Evolutionary conservation across 1,140 invertebrate genomes (phyloP).

Genomic region (Platorchestia sp.): DNA sequence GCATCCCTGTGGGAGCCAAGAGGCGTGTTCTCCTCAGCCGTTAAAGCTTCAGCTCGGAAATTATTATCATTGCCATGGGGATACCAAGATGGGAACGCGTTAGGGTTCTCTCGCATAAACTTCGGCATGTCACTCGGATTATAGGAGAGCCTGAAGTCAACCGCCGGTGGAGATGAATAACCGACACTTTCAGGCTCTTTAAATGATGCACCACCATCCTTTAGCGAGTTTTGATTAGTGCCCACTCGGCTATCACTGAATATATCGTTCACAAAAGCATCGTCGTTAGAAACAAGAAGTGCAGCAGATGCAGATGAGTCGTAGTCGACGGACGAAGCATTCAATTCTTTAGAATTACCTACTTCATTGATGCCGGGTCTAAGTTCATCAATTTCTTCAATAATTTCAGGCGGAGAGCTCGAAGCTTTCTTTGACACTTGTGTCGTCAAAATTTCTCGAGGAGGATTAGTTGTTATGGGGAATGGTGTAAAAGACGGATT

Average conservation of each 20-base stretch:
- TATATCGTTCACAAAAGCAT: neutral
- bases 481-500: constrained; percentile 65
- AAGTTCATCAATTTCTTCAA: neutral
- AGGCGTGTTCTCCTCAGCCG: neutral
- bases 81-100: constrained; percentile 53
- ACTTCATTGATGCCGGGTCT: neutral
- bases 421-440: neutral
- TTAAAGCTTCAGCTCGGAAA: constrained; percentile 13
- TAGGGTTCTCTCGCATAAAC: constrained; percentile 53
- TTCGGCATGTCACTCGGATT: constrained; percentile 58
- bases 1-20: constrained; percentile 23
- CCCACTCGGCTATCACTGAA: neutral
- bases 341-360: neutral
- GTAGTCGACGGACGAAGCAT: neutral
- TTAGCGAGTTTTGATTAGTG: neutral
- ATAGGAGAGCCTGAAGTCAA: constrained; percentile 63
- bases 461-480: constrained; percentile 66
- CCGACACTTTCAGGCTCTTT: constrained; percentile 60
- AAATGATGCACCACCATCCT: neutral
- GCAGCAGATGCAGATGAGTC: neutral
- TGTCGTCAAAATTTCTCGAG: constrained; percentile 46
- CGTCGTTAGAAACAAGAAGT: neutral
- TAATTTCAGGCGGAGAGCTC: neutral
- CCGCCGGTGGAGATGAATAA: constrained; percentile 62
- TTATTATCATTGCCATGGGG: neutral